phyloP scores from a whole-genome alignment of 2,797 vertebrate genomes.

The Ispidina picta region DNA sequence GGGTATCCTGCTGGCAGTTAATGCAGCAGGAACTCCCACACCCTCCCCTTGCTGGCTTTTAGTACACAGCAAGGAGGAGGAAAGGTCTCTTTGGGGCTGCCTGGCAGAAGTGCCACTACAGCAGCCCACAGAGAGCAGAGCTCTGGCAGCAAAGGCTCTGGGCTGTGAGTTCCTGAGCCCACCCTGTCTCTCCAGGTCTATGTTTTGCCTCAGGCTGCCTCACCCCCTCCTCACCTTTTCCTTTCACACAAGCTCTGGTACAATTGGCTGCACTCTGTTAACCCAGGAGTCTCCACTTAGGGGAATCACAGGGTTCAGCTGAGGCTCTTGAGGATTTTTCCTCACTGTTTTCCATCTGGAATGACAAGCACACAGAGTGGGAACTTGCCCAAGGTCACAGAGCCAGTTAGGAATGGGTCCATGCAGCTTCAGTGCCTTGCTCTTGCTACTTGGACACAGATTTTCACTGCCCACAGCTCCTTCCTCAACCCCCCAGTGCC shows the following conservation, averaged over 20 bases:
- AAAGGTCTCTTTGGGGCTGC: background rate
- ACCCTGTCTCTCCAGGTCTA: background rate
- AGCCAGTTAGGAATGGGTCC: background rate
- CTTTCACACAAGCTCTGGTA: background rate
- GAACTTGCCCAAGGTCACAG: background rate
- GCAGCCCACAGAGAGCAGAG: background rate
- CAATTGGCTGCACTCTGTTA: background rate
- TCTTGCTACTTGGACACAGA: background rate
- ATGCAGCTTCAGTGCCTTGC: background rate
- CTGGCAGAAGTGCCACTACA: background rate
- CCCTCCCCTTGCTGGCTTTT: background rate
- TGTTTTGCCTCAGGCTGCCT: background rate
- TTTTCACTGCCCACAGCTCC: background rate
- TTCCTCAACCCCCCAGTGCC: background rate
- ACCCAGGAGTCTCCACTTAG: background rate
- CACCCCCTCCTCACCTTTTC: background rate
- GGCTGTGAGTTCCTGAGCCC: background rate
- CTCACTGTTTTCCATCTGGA: background rate
- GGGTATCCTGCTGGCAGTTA: background rate
- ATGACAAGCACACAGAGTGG: background rate
- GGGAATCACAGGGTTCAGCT: background rate
- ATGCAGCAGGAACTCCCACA: background rate
- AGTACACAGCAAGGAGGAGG: background rate
- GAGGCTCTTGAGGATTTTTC: background rate
- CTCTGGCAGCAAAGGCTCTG: background rate